Evolutionary conservation across 2,888 invertebrate genomes (phyloP), one percentile per base, ranked within the genome.

Genomic region (Coecobrya sp.): DNA sequence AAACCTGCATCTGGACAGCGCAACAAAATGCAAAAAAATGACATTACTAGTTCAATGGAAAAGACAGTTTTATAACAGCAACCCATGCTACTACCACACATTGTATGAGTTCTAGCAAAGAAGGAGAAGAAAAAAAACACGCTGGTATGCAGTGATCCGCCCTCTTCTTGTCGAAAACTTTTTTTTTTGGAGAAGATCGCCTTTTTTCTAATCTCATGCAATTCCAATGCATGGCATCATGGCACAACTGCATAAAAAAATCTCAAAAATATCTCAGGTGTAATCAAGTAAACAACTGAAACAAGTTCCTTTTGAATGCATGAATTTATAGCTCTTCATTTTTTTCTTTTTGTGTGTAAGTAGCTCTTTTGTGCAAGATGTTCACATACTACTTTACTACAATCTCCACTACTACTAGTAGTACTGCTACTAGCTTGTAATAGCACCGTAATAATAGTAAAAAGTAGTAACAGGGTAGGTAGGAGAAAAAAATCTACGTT

Each of bases 231-330:
- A 82, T 62, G 55, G 49, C 49, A 70, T 42, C 42, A 84, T 81
- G 70, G 25, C 42, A 68, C 42, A 85, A 49, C 25, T 76, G 52
- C 76, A 59, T 45, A 25, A 84, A 84, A 84, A 52, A 62, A 42
- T 22, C 81, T 86, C 55, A 52, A 86, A 86, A 82, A 82, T 86
- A 91, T 91, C 91, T 86, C 86, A 81, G 91, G 86, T 91, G 79
- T 86, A 91, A 91, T 91, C 91, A 86, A 91, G 90, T 91, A 91
- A 91, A 86, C 86, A 91, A 70, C 86, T 68, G 86, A 86, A 91
- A 91, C 91, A 91, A 91, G 91, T 91, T 91, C 86, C 91, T 76
- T 91, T 91, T 86, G 81, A 91, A 86, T 62, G 42, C 70, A 81
- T 91, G 81, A 91, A 91, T 91, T 86, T 86, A 91, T 86, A 79